Base-by-base conservation (phyloP, 37 sponge, comb jelly and placozoan species). In the Bolinopsis microptera region DNA sequence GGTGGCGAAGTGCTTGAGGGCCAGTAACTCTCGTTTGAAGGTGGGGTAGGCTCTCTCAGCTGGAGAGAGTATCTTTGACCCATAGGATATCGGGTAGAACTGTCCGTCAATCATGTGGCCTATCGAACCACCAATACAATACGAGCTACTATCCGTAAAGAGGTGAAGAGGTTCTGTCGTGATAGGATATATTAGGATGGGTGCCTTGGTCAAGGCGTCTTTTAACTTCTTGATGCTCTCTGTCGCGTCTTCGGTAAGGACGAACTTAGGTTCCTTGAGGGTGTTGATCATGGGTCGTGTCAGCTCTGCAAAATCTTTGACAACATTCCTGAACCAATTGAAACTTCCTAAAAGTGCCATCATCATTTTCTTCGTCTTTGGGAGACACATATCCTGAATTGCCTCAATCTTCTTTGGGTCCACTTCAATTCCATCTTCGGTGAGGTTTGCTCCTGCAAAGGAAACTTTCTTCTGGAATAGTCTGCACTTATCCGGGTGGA, bases 11-110 rank as follows among this genome's bases (percentile, higher is more conserved):
- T 5, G 3, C 18, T 72, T 72, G 31, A 72, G 13, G 13, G 75
- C 75, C 75, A 72, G 75, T 3, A 72, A 21, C 75, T 72, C 75
- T 28, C 75, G 5, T 72, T 72, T 72, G 26, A 72, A 72, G 3
- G 31, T 72, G 5, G 75, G 75, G 26, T 72, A 72, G 31, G 5
- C 18, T 21, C 5, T 3, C 75, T 72, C 75, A 3, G 75, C 31
- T 72, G 26, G 31, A 23, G 75, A 72, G 18, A 72, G 75, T 2
- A 72, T 28, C 75, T 72, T 72, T n/a, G 31, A 30, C n/a, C 26
- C 26, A 21, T 72, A 72, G 26, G 75, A 8, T 24, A 72, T 72
- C 3, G 75, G 75, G 5, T 28, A 5, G 31, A 72, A 72, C 31
- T 72, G 26, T 2, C 26, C 75, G 26, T 72, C 26, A 30, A 72